These are phyloP conservation scores for Epinotia brunnichana DNA, from an alignment of 2,888 invertebrate species.

Conservation along the genomic window DNA sequence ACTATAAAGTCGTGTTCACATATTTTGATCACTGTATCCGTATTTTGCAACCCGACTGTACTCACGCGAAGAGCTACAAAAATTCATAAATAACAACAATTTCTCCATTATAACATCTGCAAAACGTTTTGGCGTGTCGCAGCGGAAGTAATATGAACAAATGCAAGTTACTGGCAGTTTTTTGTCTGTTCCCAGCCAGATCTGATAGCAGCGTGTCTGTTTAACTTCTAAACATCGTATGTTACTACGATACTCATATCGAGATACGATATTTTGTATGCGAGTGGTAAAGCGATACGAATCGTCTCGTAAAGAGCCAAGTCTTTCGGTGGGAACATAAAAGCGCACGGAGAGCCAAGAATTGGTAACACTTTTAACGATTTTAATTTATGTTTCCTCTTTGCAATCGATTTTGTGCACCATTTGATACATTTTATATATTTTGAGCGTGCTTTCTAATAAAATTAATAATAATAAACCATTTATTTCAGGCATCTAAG, in stretches of 20 bases:
- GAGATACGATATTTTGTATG: neutral
- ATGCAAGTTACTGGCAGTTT: constrained; percentile 29
- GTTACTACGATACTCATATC: neutral
- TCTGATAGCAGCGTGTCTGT: constrained; percentile 21
- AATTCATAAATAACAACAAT: constrained; percentile 25
- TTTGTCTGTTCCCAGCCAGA: constrained; percentile 26
- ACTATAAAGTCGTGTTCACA: too few relatives aligned
- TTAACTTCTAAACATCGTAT: neutral
- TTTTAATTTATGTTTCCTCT: constrained; percentile 26
- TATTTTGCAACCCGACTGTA: too few relatives aligned
- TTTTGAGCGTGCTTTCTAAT: too few relatives aligned
- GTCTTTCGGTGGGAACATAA: constrained; percentile 7
- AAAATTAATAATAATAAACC: too few relatives aligned
- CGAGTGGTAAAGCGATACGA: neutral
- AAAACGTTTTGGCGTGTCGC: constrained; percentile 31
- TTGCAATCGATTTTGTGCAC: neutral
- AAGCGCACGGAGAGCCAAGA: constrained; percentile 13
- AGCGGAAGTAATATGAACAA: constrained; percentile 32
- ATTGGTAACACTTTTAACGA: constrained; percentile 10
- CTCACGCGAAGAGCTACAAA: neutral
- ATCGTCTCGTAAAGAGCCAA: constrained; percentile 22
- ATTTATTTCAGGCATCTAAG: too few relatives aligned
- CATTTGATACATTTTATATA: too few relatives aligned
- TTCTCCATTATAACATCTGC: constrained; percentile 18
- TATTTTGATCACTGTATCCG: too few relatives aligned